A percentile compares a stretch with the other conserved stretches of the same genome.
Conservation (phyloP, 2,113 vertebrate genomes). For the Halichoerus grypus region DNA sequence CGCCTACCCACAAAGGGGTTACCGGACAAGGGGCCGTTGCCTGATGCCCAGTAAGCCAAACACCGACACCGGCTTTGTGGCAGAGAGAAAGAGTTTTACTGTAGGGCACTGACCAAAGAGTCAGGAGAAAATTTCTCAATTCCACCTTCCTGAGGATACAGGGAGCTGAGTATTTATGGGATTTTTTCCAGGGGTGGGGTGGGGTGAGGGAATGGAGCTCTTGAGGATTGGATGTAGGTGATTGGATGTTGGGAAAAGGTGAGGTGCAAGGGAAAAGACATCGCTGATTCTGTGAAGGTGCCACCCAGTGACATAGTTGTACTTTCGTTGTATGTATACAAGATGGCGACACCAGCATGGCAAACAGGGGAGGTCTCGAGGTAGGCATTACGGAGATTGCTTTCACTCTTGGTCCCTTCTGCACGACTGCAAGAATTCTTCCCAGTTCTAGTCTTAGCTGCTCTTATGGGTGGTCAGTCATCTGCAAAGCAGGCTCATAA, state of each 20-base stretch:
- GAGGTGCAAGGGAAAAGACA: not conserved
- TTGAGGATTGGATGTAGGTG: not conserved
- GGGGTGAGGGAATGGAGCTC: not conserved
- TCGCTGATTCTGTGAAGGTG: not conserved
- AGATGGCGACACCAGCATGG: not conserved
- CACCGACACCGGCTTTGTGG: not conserved
- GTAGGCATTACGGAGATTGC: not conserved
- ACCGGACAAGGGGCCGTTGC: not conserved
- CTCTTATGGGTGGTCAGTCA: not conserved
- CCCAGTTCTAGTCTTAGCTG: not conserved
- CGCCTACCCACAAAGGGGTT: not conserved
- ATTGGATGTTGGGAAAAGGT: not conserved
- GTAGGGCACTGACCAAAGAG: not conserved
- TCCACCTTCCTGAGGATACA: not conserved
- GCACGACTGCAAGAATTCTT: not conserved
- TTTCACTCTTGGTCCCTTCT: not conserved
- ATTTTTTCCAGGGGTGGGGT: not conserved
- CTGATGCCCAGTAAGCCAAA: not conserved
- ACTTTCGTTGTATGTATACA: not conserved
- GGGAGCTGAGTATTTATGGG: not conserved
- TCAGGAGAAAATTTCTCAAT: not conserved
- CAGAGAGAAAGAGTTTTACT: not conserved
- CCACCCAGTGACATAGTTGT: not conserved
- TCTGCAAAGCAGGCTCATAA: not conserved
- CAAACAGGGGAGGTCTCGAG: not conserved